Base-by-base conservation (phyloP, 2,888 invertebrate species). In the Periphyllus acericola region DNA sequence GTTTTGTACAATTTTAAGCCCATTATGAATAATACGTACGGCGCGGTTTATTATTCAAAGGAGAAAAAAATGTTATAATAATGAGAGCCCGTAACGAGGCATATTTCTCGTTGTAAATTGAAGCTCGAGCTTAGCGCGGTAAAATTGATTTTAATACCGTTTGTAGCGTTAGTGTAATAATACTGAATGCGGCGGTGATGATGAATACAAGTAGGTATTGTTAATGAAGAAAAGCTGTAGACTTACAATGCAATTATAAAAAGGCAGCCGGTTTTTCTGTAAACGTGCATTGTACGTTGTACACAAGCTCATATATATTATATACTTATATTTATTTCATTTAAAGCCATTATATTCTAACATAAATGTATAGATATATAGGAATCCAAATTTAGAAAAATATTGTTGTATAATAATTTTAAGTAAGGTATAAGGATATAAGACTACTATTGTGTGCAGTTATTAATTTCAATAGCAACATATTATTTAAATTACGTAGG, bases 401-500 rank as follows among this genome's bases (percentile, higher is more conserved):
- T 52, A 21, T 55, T 32, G 11, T 21, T 55, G 21, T 21, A 21
- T 21, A 55, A 52, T 52, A 32, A 32, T 78, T 52, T 32, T 11
- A 32, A 52, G 78, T 78, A 32, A n/a, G 14, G 21, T 19, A 29
- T 32, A 32, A 3, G 32, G 17, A 78, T 8, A 17, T 78, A 78
- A 78, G 52, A 32, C 52, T n/a, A 32, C 52, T 46, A 32, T 76
- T 78, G 52, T 52, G 25, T 11, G 32, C 11, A 8, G 32, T 78
- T 52, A 78, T 78, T 78, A 25, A 78, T 78, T 78, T 78, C 52
- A 78, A 52, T 32, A 52, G 32, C 19, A 52, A 55, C 32, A 21
- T 52, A 3, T 52, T 19, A 55, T 52, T 78, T 78, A 9, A 21
- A 55, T 55, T 55, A 55, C 21, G 21, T 21, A 19, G 55, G 55